phyloP scores from a whole-genome alignment of 2,113 vertebrate genomes.

The Hyaena hyaena region DNA sequence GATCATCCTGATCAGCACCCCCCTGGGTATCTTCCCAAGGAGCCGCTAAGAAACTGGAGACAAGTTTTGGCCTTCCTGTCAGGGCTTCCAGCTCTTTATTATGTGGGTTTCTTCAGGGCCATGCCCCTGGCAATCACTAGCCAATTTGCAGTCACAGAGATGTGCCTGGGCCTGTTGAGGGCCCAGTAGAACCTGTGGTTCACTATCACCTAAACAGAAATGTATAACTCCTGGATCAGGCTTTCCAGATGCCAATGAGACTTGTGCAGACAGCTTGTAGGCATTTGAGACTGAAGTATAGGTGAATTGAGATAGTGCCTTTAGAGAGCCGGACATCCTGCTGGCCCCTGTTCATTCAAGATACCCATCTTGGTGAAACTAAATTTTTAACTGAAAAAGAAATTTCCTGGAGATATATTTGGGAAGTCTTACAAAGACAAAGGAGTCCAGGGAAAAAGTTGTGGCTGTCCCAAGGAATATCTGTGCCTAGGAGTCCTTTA shows the following conservation, averaged over 20 bases:
- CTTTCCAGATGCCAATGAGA: background rate
- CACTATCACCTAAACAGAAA: background rate
- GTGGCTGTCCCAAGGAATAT: background rate
- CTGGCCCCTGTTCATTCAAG: background rate
- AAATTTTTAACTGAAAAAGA: constrained; percentile 29
- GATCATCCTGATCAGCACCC: background rate
- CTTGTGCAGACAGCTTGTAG: background rate
- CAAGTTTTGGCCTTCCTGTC: background rate
- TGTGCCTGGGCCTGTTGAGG: background rate
- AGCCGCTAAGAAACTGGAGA: background rate
- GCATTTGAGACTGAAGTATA: background rate
- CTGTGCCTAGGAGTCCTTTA: background rate
- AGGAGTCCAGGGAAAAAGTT: background rate
- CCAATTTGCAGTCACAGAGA: background rate
- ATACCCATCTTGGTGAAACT: background rate
- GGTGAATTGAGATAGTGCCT: background rate
- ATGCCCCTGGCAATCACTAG: background rate
- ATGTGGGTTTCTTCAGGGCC: background rate
- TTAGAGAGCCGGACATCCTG: background rate
- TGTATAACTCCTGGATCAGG: background rate
- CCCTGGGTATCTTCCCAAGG: background rate
- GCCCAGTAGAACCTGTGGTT: background rate
- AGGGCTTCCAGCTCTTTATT: background rate
- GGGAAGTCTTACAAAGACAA: background rate
- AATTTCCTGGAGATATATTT: constrained; percentile 12